Evolutionary conservation across 2,888 invertebrate species (phyloP).

Genomic region (Lochmaea crataegi): DNA sequence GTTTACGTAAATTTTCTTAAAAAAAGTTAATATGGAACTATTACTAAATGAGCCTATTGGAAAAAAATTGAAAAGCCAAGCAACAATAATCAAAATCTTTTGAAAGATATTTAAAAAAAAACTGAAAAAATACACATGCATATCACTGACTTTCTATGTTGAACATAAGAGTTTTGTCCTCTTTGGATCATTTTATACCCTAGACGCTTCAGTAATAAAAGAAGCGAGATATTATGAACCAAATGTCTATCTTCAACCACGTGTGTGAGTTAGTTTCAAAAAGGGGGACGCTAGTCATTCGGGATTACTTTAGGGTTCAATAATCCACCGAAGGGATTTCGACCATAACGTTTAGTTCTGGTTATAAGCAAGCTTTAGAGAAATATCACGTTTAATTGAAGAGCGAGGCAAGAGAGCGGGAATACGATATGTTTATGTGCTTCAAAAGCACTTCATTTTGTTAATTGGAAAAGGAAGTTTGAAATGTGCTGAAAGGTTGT

Average conservation of each 20-base stretch:
- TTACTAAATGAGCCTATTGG: too few species aligned
- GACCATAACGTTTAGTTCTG: slow-evolving; percentile 35
- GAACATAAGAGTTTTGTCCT: too few species aligned
- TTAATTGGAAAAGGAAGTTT: slow-evolving; percentile 25
- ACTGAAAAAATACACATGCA: too few species aligned
- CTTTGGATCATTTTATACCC: background rate
- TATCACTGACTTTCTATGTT: too few species aligned
- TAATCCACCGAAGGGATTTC: slow-evolving; percentile 43
- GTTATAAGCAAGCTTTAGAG: slow-evolving; percentile 27
- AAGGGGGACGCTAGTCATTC: slow-evolving; percentile 38
- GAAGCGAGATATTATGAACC: slow-evolving; percentile 13
- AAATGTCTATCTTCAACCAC: slow-evolving; percentile 14
- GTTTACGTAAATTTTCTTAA: too few species aligned
- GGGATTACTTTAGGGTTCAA: slow-evolving; percentile 46
- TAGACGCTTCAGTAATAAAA: background rate
- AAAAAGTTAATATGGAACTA: too few species aligned
- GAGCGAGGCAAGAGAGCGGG: slow-evolving; percentile 22
- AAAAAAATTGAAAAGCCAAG: too few species aligned
- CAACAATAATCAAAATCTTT: too few species aligned
- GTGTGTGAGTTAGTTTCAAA: slow-evolving; percentile 38
- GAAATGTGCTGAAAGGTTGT: background rate
- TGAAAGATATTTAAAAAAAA: too few species aligned
- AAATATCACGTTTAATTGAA: slow-evolving; percentile 36
- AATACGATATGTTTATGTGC: slow-evolving; percentile 33
- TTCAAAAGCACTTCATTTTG: slow-evolving; percentile 23